phyloP scores from a whole-genome alignment of 2,113 vertebrate species.

The Ammodytes marinus region DNA sequence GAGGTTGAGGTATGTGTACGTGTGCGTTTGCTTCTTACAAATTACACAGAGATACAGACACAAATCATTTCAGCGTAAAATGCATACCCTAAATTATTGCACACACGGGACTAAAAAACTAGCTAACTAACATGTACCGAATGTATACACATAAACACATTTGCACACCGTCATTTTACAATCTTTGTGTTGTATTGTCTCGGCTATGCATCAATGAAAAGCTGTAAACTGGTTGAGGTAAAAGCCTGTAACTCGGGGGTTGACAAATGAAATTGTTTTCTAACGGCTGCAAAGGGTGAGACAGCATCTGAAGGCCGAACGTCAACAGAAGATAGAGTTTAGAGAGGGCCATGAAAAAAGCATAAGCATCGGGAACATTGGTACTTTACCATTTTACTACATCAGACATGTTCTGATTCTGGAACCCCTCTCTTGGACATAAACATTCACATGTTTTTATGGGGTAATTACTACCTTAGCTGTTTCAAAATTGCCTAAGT shows the following conservation, averaged over 20 bases:
- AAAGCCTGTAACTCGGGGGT: slow-evolving; percentile 52
- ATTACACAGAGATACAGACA: slow-evolving; percentile 3
- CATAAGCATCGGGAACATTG: neutral
- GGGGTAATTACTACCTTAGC: neutral
- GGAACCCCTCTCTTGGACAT: neutral
- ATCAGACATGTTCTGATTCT: neutral
- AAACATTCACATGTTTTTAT: neutral
- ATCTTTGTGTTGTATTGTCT: slow-evolving; percentile 25
- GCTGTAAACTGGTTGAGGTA: slow-evolving; percentile 58
- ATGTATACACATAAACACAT: neutral
- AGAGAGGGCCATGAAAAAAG: slow-evolving; percentile 22
- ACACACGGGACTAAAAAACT: neutral
- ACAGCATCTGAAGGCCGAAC: slow-evolving; percentile 47
- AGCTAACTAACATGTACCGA: neutral
- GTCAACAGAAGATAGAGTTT: slow-evolving; percentile 50
- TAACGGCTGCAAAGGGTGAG: slow-evolving; percentile 36
- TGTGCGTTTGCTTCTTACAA: neutral
- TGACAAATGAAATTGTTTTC: slow-evolving; percentile 62
- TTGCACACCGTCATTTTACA: neutral
- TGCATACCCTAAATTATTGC: slow-evolving; percentile 3
- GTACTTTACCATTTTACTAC: neutral
- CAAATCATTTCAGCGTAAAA: neutral
- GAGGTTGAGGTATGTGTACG: slow-evolving; percentile 15
- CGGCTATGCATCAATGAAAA: slow-evolving; percentile 46
- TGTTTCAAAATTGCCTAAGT: neutral